Percentiles rank a stretch among this genome's conserved stretches.
Evolutionary conservation across 1,140 invertebrate species (phyloP).

Genomic region (Procambarus virginalis): DNA sequence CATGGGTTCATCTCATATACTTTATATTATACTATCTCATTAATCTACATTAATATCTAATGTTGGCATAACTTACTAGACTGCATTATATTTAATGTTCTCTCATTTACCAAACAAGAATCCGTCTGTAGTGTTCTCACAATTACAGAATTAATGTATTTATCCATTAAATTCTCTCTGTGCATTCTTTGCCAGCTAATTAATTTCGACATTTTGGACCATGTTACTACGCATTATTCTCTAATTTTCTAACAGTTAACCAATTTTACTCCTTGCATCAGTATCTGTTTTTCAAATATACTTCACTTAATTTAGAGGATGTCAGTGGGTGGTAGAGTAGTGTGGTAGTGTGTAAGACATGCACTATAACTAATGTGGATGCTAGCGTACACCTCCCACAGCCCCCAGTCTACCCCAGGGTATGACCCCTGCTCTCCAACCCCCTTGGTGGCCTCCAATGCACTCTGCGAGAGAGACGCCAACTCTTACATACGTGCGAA

Average conservation of each 20-base stretch:
- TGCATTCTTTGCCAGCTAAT: too few species aligned
- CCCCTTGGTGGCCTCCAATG: constrained; percentile 77
- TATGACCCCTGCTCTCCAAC: constrained; percentile 39
- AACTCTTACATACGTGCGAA: constrained; percentile 79
- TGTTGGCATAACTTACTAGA: background rate
- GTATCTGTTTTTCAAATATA: constrained; percentile 38
- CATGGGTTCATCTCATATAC: background rate
- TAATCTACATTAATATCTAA: background rate
- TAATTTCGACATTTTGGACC: too few species aligned
- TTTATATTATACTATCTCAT: background rate
- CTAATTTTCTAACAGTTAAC: background rate
- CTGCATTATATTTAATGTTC: constrained; percentile 13
- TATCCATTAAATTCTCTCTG: too few species aligned
- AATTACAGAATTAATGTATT: too few species aligned
- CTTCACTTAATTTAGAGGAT: constrained; percentile 70
- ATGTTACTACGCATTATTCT: too few species aligned
- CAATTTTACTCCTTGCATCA: background rate
- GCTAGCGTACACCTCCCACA: background rate
- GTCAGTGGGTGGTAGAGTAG: background rate
- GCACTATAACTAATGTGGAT: constrained; percentile 77
- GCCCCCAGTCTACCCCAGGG: constrained; percentile 18
- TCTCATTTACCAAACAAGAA: background rate
- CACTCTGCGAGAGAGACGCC: constrained; percentile 87
- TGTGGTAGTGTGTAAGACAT: constrained; percentile 79
- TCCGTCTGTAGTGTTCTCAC: too few species aligned